Conservation (phyloP, 2,888 invertebrate species). For the Xestia ashworthii region DNA sequence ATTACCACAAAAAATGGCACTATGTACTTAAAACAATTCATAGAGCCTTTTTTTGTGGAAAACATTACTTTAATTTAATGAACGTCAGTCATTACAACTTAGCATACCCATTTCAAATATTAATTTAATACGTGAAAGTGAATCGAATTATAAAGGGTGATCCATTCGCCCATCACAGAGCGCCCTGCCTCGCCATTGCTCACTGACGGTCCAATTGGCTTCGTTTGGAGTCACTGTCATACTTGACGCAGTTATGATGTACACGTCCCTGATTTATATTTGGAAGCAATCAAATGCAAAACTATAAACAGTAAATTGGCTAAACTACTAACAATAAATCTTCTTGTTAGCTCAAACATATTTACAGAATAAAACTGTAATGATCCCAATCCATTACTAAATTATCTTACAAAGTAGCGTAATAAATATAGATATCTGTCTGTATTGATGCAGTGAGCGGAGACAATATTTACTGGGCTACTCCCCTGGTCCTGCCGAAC, state of each 20-base stretch:
- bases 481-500: conserved; percentile 89
- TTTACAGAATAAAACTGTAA: conserved; percentile 76
- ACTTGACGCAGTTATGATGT: conserved; percentile 57
- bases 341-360: conserved; percentile 59
- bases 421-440: conserved; percentile 89
- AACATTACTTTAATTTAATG: not conserved
- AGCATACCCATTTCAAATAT: not conserved
- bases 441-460: conserved; percentile 87
- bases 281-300: not conserved
- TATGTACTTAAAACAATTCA: not conserved
- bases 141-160: conserved; percentile 57
- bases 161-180: conserved; percentile 27
- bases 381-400: conserved; percentile 88
- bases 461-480: conserved; percentile 90
- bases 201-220: conserved; percentile 83
- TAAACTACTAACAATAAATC: conserved; percentile 48
- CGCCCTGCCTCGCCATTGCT: conserved; percentile 61
- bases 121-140: not conserved
- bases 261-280: conserved; percentile 56
- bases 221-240: conserved; percentile 75
- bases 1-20: not conserved
- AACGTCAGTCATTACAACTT: not conserved
- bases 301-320: not conserved
- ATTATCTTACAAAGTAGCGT: conserved; percentile 86
- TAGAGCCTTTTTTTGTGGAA: not conserved